Evolutionary conservation across 2,888 invertebrate genomes (phyloP), one percentile per base, ranked within the genome.

Genomic region (Nomada lathburiana): DNA sequence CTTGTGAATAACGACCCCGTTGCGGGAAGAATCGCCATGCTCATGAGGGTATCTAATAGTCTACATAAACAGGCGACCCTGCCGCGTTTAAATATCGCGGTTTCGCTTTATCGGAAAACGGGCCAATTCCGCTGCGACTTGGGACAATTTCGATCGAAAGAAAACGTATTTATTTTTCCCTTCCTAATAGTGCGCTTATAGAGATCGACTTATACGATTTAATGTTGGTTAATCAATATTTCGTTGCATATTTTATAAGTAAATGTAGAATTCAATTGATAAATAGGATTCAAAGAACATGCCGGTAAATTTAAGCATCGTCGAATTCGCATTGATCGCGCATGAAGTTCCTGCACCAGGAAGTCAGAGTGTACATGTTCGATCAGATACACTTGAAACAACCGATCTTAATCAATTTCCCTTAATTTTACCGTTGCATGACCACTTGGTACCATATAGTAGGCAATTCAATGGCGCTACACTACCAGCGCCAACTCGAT

Each of bases 391-490:
- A 83, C 80, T 84, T 81, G 79, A 88, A 90, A 88, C 86, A 86
- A 77, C 89, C 83, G 90, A 90, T 91, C 89, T 87, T 89, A 90
- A 91, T 91, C 89, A 89, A 89, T 91, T 91, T 91, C 88, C 86
- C 88, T 91, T 89, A 90, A 91, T 92, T 90, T 89, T 90, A 90
- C 84, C 89, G 86, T 90, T 89, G 89, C 88, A 89, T 90, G 90
- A 91, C 88, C 87, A 83, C 81, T 81, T 62, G 65, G 76, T 76
- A 36, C 79, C 55, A 13, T 62, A 52, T 55, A 63, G 67, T 57
- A 71, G 67, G 29, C 70, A 69, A 65, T 81, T 78, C 74, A 81
- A 78, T 75, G 72, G 75, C 64, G 78, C 23, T 82, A 63, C 57
- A 68, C 50, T 64, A 52, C 71, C 68, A 50, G 47, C 59, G 80